Evolutionary conservation across 2,888 invertebrate species (phyloP).

Genomic region (Caenorhabditis drosophilae): DNA sequence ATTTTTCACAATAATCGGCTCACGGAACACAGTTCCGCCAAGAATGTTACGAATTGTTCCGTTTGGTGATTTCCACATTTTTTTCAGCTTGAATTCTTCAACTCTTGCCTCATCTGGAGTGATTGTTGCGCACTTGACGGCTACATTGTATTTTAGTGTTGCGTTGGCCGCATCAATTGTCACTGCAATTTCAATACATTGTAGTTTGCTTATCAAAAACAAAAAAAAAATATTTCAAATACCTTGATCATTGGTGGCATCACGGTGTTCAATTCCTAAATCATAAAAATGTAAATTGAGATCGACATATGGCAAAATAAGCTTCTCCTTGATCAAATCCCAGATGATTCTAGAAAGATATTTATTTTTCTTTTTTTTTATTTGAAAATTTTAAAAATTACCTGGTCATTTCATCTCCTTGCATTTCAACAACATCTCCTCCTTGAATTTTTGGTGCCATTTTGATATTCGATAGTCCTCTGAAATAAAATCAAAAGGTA

Average conservation of each 20-base stretch:
- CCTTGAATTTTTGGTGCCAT: slow-evolving; percentile 61
- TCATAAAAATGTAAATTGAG: slow-evolving; percentile 92
- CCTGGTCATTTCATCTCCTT: slow-evolving; percentile 74
- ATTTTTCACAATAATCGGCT: slow-evolving; percentile 75
- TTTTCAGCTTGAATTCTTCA: slow-evolving; percentile 76
- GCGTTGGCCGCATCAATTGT: slow-evolving; percentile 96
- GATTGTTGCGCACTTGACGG: slow-evolving; percentile 96
- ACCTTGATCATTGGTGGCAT: slow-evolving; percentile 86
- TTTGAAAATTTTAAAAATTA: slow-evolving; percentile 33
- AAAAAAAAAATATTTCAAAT: slow-evolving; percentile 7
- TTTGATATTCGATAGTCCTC: slow-evolving; percentile 25
- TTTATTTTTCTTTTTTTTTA: neutral
- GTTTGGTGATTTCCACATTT: slow-evolving; percentile 75
- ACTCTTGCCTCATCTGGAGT: slow-evolving; percentile 96
- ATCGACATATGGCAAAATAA: slow-evolving; percentile 93
- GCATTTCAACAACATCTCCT: slow-evolving; percentile 72
- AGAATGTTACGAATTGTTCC: slow-evolving; percentile 74
- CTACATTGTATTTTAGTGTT: slow-evolving; percentile 93
- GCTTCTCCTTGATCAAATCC: slow-evolving; percentile 95
- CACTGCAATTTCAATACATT: slow-evolving; percentile 73
- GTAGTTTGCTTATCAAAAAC: neutral
- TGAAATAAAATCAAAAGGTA: slow-evolving; percentile 12
- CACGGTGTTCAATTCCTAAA: slow-evolving; percentile 91
- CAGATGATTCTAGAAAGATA: slow-evolving; percentile 82
- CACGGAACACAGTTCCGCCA: slow-evolving; percentile 74